Percentiles rank a stretch among this genome's conserved stretches.
Conservation (phyloP, 2,797 vertebrate genomes). For the Trachurus trachurus region DNA sequence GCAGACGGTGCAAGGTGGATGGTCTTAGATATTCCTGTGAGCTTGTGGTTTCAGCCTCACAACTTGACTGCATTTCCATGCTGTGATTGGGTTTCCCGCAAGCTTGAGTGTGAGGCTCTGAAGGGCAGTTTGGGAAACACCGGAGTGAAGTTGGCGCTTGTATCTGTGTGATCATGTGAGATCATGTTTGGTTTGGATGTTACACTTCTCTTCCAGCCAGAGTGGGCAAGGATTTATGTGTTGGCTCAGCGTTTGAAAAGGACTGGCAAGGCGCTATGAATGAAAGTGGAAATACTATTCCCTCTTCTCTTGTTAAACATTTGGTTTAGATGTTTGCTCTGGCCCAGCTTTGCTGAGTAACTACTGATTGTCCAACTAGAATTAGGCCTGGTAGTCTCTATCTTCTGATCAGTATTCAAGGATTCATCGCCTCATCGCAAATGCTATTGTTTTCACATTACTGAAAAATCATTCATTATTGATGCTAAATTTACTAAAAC, state of each 20-base stretch:
- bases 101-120: background rate
- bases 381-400: background rate
- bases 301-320: background rate
- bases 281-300: conserved; percentile 25
- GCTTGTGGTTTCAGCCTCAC: conserved; percentile 5
- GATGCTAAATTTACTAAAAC: background rate
- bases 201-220: conserved; percentile 15
- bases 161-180: conserved; percentile 27
- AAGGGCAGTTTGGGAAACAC: conserved; percentile 37
- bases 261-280: conserved; percentile 1
- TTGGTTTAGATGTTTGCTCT: conserved; percentile 18
- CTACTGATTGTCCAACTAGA: background rate
- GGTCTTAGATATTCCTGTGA: conserved; percentile 24
- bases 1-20: conserved; percentile 45
- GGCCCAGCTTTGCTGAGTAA: background rate
- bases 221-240: background rate
- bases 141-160: conserved; percentile 32
- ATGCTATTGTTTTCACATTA: background rate
- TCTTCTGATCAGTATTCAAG: background rate
- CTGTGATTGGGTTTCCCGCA: conserved; percentile 29
- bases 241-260: conserved; percentile 14
- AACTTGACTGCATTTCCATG: conserved; percentile 22
- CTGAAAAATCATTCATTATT: background rate
- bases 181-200: conserved; percentile 46
- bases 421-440: background rate